Percentiles rank a stretch among this genome's conserved stretches.
phyloP scores from a whole-genome alignment of 92 coral and sea anemone genomes.

The Anthopleura xanthogrammica region DNA sequence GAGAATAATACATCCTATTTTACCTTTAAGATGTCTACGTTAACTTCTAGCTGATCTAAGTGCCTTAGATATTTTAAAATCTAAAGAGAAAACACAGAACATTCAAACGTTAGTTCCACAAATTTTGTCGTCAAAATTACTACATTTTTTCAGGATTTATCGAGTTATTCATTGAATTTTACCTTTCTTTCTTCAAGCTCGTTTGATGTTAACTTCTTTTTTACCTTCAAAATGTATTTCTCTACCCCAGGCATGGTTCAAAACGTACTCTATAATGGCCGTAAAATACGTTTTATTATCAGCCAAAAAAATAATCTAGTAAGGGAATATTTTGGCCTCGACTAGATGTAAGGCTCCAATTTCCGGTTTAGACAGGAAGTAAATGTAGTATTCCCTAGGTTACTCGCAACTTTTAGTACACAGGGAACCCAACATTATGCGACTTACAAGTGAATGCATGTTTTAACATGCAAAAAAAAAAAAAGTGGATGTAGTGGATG shows the following conservation, averaged over 20 bases:
- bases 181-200: constrained; percentile 84
- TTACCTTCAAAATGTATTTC: constrained; percentile 69
- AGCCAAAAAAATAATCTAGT: neutral
- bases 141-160: neutral
- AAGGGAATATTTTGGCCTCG: constrained; percentile 28
- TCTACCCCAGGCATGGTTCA: constrained; percentile 62
- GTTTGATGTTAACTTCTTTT: constrained; percentile 66
- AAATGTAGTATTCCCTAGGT: neutral
- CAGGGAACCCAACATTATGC: constrained; percentile 17
- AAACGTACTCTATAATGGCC: neutral
- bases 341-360: constrained; percentile 3
- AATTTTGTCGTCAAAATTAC: neutral
- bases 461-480: too few relatives aligned
- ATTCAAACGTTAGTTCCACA: neutral
- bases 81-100: constrained; percentile 29
- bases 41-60: constrained; percentile 68
- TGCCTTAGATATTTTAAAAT: constrained; percentile 75
- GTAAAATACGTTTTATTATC: neutral
- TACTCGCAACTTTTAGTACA: neutral
- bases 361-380: constrained; percentile 26
- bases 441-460: too few relatives aligned
- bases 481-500: too few relatives aligned
- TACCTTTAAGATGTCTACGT: constrained; percentile 82
- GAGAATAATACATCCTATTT: neutral
- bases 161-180: neutral